Conservation (phyloP, 2,888 invertebrate species). For the Ichneumon xanthorius region DNA sequence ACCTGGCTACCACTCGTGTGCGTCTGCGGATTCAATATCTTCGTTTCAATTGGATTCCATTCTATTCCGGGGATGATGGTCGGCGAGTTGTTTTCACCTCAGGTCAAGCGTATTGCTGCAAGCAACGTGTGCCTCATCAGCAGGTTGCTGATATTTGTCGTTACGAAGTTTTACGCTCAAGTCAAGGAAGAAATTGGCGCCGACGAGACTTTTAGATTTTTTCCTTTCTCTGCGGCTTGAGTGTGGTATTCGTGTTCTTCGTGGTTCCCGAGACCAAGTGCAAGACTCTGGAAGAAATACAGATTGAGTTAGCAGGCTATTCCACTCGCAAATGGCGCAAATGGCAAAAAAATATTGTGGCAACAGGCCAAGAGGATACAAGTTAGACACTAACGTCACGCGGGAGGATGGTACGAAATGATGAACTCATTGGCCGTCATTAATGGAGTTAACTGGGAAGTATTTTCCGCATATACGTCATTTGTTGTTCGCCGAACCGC, state of each 20-base stretch:
- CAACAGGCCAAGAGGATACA: not conserved
- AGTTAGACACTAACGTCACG: not conserved
- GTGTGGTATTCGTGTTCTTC: slow-evolving; percentile 89
- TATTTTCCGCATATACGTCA: too few species aligned
- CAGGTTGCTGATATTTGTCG: slow-evolving; percentile 92
- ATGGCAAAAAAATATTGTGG: too few species aligned
- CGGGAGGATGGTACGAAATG: not conserved
- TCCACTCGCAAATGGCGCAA: slow-evolving; percentile 75
- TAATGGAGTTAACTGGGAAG: too few species aligned
- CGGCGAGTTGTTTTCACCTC: slow-evolving; percentile 92
- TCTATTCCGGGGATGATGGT: slow-evolving; percentile 96
- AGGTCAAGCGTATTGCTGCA: slow-evolving; percentile 91
- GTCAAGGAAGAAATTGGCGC: slow-evolving; percentile 87
- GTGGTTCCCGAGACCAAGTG: slow-evolving; percentile 87
- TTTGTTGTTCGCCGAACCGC: too few species aligned
- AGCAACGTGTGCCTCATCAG: slow-evolving; percentile 93
- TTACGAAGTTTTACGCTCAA: slow-evolving; percentile 90
- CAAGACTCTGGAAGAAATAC: slow-evolving; percentile 85
- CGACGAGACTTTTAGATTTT: slow-evolving; percentile 91
- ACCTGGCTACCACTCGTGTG: slow-evolving; percentile 92
- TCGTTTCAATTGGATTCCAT: slow-evolving; percentile 94
- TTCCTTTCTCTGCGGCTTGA: slow-evolving; percentile 88
- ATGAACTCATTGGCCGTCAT: not conserved
- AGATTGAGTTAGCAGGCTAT: slow-evolving; percentile 83
- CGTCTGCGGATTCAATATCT: slow-evolving; percentile 91